Evolutionary conservation across 2,113 vertebrate species (phyloP).

Genomic region (Ochotona curzoniae): DNA sequence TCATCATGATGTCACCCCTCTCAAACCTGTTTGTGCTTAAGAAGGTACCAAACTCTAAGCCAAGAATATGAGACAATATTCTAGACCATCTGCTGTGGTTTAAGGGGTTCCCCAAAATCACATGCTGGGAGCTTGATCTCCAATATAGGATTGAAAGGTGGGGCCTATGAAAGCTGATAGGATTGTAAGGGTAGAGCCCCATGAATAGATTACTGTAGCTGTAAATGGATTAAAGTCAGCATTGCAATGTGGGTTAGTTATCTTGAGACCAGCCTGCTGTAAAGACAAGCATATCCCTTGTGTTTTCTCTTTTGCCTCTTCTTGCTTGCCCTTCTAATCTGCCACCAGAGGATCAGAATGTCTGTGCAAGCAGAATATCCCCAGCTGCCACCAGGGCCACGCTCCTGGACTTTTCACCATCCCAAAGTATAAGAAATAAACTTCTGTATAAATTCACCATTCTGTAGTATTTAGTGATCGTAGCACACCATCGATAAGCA

Average conservation of each 20-base stretch:
- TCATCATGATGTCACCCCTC: neutral
- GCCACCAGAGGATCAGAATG: neutral
- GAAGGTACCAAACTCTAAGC: neutral
- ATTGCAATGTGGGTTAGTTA: neutral
- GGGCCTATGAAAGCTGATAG: neutral
- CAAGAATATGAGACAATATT: neutral
- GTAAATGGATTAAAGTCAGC: neutral
- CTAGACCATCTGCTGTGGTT: neutral
- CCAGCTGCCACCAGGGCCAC: neutral
- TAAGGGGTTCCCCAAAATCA: neutral
- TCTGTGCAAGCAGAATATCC: too few species aligned
- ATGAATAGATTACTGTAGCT: neutral
- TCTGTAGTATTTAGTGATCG: neutral
- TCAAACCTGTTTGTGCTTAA: conserved; percentile 1
- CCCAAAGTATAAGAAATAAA: neutral
- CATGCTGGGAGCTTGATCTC: neutral
- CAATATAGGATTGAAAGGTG: neutral
- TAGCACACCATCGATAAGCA: neutral
- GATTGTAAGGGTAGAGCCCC: neutral
- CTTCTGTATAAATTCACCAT: neutral
- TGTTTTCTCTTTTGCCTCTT: neutral
- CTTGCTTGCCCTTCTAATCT: neutral
- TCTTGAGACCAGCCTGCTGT: neutral
- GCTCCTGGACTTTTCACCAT: neutral
- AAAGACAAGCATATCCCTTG: neutral